Conservation (phyloP, 2,113 vertebrate species). For the Neotragus moschatus region DNA sequence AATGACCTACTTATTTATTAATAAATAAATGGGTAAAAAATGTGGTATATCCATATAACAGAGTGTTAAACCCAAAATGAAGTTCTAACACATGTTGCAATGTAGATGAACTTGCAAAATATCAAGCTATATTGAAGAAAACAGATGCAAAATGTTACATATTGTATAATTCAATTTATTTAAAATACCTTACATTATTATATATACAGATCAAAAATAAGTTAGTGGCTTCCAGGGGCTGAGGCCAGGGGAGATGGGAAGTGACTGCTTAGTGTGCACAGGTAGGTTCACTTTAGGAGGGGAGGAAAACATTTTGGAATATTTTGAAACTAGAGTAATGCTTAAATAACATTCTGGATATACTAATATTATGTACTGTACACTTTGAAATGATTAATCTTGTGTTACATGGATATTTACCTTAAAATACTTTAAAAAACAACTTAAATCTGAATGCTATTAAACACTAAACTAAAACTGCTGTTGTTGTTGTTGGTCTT, state of each 20-base stretch:
- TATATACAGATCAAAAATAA: neutral
- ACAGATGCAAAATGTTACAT: neutral
- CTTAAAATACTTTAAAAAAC: neutral
- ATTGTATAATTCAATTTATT: neutral
- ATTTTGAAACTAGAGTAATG: neutral
- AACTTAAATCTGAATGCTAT: neutral
- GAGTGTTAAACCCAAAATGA: neutral
- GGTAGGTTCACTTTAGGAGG: neutral
- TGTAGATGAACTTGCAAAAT: neutral
- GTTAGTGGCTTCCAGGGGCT: neutral
- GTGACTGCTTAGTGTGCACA: neutral
- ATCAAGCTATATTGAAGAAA: neutral
- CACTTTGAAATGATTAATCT: neutral
- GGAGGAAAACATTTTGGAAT: neutral
- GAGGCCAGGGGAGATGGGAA: neutral
- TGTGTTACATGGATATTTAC: neutral
- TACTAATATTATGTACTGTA: neutral
- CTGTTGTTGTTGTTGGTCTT: neutral
- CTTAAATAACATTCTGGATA: neutral
- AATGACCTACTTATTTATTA: neutral
- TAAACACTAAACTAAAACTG: neutral
- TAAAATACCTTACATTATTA: neutral
- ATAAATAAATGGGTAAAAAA: neutral
- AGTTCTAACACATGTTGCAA: neutral
- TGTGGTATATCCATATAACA: no score